phyloP scores from a whole-genome alignment of 2,113 vertebrate genomes.

The Mobula hypostoma region DNA sequence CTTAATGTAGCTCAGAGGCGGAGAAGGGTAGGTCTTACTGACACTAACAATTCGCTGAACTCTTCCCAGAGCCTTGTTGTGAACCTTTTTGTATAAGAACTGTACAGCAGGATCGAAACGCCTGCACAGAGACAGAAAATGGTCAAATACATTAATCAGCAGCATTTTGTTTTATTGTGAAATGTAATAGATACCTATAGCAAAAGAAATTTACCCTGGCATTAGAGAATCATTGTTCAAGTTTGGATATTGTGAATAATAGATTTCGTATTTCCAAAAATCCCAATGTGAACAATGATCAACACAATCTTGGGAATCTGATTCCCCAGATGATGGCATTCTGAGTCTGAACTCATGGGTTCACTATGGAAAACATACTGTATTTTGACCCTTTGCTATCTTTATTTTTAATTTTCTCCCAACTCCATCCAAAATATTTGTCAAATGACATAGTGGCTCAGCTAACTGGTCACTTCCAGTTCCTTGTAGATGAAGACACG shows the following conservation, averaged over 20 bases:
- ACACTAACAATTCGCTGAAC: slow-evolving; percentile 43
- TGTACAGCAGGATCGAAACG: slow-evolving; percentile 49
- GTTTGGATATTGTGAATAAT: no score
- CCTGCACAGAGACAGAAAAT: slow-evolving; percentile 38
- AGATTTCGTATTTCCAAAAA: no score
- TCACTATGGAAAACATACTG: not conserved
- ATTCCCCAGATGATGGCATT: not conserved
- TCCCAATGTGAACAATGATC: no score
- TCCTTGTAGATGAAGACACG: no score
- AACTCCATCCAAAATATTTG: not conserved
- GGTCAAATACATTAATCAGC: no score
- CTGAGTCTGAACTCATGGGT: not conserved
- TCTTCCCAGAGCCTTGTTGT: slow-evolving; percentile 40
- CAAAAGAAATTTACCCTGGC: not conserved
- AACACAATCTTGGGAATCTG: no score
- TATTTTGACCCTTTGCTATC: not conserved
- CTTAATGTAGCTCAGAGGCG: slow-evolving; percentile 42
- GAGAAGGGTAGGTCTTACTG: slow-evolving; percentile 41
- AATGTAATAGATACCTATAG: not conserved
- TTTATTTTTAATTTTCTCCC: no score
- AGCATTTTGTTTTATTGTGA: not conserved
- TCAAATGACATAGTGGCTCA: no score
- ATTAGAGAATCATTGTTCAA: not conserved
- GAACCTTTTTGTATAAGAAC: slow-evolving; percentile 46
- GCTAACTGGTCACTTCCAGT: no score